phyloP scores from a whole-genome alignment of 2,113 vertebrate genomes.

The Dissostichus mawsoni region DNA sequence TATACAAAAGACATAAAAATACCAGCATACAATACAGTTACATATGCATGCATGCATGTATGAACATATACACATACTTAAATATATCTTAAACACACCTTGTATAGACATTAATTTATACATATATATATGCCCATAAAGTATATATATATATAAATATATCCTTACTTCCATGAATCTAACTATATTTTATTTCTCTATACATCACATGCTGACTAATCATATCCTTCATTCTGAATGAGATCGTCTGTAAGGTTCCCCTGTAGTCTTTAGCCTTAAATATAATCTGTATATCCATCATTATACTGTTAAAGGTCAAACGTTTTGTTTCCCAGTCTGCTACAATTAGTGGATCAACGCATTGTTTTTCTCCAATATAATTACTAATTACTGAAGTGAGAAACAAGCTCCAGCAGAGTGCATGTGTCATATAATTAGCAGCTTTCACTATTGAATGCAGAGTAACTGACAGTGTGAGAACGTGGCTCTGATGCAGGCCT shows the following conservation, averaged over 20 bases:
- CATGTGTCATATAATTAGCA: not conserved
- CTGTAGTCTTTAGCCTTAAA: not conserved
- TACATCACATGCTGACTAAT: not conserved
- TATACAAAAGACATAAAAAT: no score
- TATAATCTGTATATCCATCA: not conserved
- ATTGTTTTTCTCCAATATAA: not conserved
- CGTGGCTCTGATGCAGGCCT: slow-evolving; percentile 55
- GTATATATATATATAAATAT: not conserved
- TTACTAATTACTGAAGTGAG: not conserved
- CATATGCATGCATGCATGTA: no score
- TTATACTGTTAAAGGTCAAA: not conserved
- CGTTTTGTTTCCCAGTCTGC: no score
- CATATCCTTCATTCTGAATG: not conserved
- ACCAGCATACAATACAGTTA: no score
- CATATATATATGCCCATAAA: not conserved
- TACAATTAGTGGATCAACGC: no score
- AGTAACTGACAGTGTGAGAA: slow-evolving; percentile 58
- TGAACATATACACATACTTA: no score
- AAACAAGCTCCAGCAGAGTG: not conserved
- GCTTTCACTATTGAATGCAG: not conserved
- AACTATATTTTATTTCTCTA: not conserved
- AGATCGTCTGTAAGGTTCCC: not conserved
- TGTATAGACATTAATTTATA: not conserved
- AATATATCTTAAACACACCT: not conserved
- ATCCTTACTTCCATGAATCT: not conserved